Evolutionary conservation across 2,797 vertebrate species (phyloP), one percentile per base, ranked within the genome.

Genomic region (Xenopus petersii): DNA sequence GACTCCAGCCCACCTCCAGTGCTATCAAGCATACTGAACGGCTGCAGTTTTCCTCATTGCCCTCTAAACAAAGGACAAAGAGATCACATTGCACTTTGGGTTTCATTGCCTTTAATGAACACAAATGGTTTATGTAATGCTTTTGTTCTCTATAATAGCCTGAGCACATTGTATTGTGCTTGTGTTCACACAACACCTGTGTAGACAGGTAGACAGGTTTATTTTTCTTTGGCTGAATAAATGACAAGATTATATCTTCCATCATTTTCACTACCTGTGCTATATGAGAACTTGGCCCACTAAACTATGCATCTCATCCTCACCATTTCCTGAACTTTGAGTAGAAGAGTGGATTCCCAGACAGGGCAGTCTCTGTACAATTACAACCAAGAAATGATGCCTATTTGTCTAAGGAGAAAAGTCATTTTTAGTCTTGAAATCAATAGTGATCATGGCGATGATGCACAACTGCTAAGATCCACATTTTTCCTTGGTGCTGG

Each of bases 11-110:
- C 75, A 73, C 56, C 64, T 77, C 36, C 61, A 17, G 46, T 26
- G 58, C 62, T 47, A 56, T 59, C 24, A 49, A 64, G 54, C 64
- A 49, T 10, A 59, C 17, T 24, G 46, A 67, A n/a, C 55, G 49
- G 75, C 69, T 59, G 74, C 17, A 36, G 13, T 7, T 71, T 56
- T 26, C 26, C 55, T 49, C 36, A 56, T 10, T 64, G 21, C 24
- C 46, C 59, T 21, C 7, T 11, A 60, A 59, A 78, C 71, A 73
- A 78, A 73, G 46, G 71, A 8, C 59, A 33, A 21, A 15, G 69
- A 73, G 56, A 78, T 78, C 66, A 64, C 11, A 46, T 78, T 77
- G 33, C 75, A 68, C 58, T 61, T 7, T 24, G 46, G 47, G 65
- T 54, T 64, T 33, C 60, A 49, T 58, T 60, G 63, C 17, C 36